Base-by-base conservation (phyloP, 2,888 invertebrate genomes). In the Nymphalis urticae region DNA sequence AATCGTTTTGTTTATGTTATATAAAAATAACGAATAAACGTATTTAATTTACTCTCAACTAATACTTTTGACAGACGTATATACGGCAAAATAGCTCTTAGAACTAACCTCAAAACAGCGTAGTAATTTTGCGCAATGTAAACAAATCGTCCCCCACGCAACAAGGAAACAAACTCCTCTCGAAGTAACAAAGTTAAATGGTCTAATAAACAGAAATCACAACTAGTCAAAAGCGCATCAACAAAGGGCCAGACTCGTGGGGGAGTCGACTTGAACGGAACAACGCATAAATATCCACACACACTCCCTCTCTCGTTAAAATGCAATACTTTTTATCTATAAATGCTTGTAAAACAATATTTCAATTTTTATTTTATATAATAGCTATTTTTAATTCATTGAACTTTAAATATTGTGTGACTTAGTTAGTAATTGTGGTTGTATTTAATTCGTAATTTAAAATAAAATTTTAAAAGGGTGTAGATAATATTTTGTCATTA, bases 141-240 rank as follows among this genome's bases (percentile, higher is more conserved):
- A 82, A 73, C 71, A 76, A 75, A 77, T 75, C 74, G 71, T 73
- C 71, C 72, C 74, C 66, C 72, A 71, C 71, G 77, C 76, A 76
- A 77, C 80, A 79, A 81, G 78, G 80, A 84, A 83, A 53, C 53
- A 24, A 53, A 53, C 53, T 53, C 53, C 81, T 79, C 80, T 79
- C 72, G 62, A 78, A 82, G 83, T 84, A 83, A 85, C 81, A 81
- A 78, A 81, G 80, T 82, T 86, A 87, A 89, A 89, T 85, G 83
- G 86, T 76, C 79, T 85, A 86, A 89, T 90, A 90, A 90, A 89
- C 85, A 79, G 85, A 82, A 88, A 90, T 90, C 89, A 88, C 80
- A 83, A 87, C 88, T 86, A 88, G 89, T 89, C 87, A 90, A 91
- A 90, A 87, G 89, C 79, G 84, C 91, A 90, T 90, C 90, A 86